Evolutionary conservation across 1,140 invertebrate species (phyloP), one percentile per base, ranked within the genome.

Genomic region (Tetramorium alpestre): DNA sequence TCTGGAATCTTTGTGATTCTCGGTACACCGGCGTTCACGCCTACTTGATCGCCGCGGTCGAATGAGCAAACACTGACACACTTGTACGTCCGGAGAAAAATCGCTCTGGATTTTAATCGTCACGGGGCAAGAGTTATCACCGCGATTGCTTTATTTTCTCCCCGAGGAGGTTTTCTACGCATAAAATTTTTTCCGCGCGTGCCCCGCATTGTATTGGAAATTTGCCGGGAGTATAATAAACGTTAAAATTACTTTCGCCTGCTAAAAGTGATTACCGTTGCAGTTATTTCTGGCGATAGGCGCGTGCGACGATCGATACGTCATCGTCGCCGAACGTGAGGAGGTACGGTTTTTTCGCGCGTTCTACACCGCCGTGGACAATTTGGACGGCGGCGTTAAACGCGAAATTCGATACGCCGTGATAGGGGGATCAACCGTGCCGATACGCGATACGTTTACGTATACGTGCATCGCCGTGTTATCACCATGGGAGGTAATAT

Each of bases 401-500:
- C 73, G 28, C 28, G 54, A 77, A 87, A 77, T 13, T 16, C 47
- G 70, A 84, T 65, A 67, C 28, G 2, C 28, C 16, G 58, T 16
- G 69, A 75, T 51, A 47, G 58, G 28, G 28, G 73, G 28, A 78
- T 65, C 60, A 56, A 56, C 72, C 25, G 7, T 13, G 38, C 16
- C 22, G 44, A 86, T 47, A 87, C 65, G 28, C 11, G 28, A 62
- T 56, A 77, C 64, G 87, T 44, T 67, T 25, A 11, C 10, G 56
- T 51, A 51, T 22, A 54, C 56, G 33, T 28, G 18, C 25, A 51
- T n/a, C 44, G 33, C 73, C 75, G 51, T 56, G 89, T 87, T 91
- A 88, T 90, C 87, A 56, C 76, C 76, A 78, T 56, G 81, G 89
- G 62, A 73, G 75, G 78, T 80, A 90, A 90, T 90, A 88, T 62